Evolutionary conservation across 2,797 vertebrate genomes (phyloP), one percentile per base, ranked within the genome.

Genomic region (Pachyuromys duprasi): DNA sequence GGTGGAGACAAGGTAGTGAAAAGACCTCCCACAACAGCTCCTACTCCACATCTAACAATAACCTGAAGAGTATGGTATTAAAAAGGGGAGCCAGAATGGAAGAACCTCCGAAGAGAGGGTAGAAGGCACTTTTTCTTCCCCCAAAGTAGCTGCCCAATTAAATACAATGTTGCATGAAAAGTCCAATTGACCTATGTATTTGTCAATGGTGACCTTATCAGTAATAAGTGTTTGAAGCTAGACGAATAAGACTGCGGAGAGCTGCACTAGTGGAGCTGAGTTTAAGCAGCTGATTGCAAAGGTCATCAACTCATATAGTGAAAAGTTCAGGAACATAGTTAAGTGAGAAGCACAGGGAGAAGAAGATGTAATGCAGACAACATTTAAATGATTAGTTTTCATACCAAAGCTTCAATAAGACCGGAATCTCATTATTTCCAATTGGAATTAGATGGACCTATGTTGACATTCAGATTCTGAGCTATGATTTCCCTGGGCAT

Each of bases 401-500:
- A 92, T 13, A 31, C 0, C 36, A 86, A 92, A 42, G 5, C 9
- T 67, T 65, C 12, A 18, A 78, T 42, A 91, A 8, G 17, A 72
- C 28, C 93, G 78, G 42, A 83, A 53, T 82, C n/a, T 88, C 69
- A 76, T 31, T 87, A 15, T 84, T 94, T 55, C 11, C 12, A 72
- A 36, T 80, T 55, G 94, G 55, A 92, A 92, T 83, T 72, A 93
- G 26, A 49, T 39, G 55, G 39, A 69, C 26, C 33, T 81, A 11
- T 15, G 75, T 31, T 72, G 39, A 42, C 75, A 92, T 62, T 87
- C 36, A 94, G 28, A 65, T 89, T 95, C 55, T 80, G 60, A 93
- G n/a, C 4, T 91, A 62, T 33, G 6, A 24, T 26, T 83, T 13
- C 74, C 91, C 9, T 17, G 31, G n/a, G 17, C 15, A 20, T 86